Evolutionary conservation across 2,113 vertebrate genomes (phyloP), one percentile per base, ranked within the genome.

Genomic region (Sinocyclocheilus maitianheensis): DNA sequence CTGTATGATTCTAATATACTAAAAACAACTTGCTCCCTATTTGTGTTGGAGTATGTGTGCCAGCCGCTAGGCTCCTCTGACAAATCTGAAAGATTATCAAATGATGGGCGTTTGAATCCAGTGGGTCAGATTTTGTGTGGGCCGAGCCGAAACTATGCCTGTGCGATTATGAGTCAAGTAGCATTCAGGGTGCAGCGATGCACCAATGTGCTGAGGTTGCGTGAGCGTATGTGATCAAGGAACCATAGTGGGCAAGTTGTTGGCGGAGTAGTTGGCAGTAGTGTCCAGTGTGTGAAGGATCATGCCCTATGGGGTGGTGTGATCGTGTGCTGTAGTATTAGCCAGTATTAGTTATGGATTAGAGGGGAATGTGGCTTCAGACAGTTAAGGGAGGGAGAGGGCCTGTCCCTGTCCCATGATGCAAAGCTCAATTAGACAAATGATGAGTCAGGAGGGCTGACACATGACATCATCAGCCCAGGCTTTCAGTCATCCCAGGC

Each of bases 341-440:
- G 46, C n/a, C 26, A 5, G 84, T 79, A 76, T 90, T 88, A 89
- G 84, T 53, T 81, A 24, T 24, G 84, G 89, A 89, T 90, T 91
- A 89, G 46, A 74, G 81, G 24, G 75, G 83, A 88, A 81, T 63
- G 85, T 53, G 18, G 65, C 67, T 75, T 84, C n/a, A 79, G 77
- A 83, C 87, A 82, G 87, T 75, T 75, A 72, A 84, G 83, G 80
- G 60, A 87, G 76, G 77, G 76, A 43, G 51, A 81, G 63, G 65
- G 75, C 51, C 87, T 88, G 62, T 88, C 72, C 79, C 43, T 76
- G 63, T 75, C 87, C 81, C 55, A 71, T 84, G 84, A 88, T 85
- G 30, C 46, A 85, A 84, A 84, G 75, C 84, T 88, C 77, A 84
- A 81, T 84, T 85, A 82, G 85, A 84, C 72, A 85, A 86, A 81